phyloP scores from a whole-genome alignment of 2,113 vertebrate species.

The Notothenia rossii region DNA sequence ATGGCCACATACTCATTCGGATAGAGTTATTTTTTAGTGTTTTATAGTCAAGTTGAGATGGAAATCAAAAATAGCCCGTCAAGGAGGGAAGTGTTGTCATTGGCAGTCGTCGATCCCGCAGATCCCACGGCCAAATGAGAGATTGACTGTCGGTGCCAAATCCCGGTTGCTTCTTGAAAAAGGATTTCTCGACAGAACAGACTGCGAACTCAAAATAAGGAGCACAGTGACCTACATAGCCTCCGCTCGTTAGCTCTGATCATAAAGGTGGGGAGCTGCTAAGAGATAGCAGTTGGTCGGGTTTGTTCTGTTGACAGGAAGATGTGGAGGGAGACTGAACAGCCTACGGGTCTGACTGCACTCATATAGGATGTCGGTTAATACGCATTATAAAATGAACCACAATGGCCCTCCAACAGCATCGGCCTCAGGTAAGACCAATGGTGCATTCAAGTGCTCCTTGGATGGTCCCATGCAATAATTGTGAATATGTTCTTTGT shows the following conservation, averaged over 20 bases:
- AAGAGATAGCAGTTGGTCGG: conserved; percentile 15
- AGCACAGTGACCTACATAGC: conserved; percentile 56
- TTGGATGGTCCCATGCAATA: too few relatives aligned
- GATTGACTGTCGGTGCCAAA: conserved; percentile 69
- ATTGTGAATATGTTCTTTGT: too few relatives aligned
- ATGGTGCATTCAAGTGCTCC: too few relatives aligned
- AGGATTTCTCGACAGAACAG: conserved; percentile 66
- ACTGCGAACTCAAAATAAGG: conserved; percentile 70
- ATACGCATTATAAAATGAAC: background rate
- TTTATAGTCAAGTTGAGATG: conserved; percentile 61
- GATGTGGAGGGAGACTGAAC: background rate
- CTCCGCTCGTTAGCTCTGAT: conserved; percentile 32
- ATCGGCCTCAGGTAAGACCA: too few relatives aligned
- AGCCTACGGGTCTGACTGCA: background rate
- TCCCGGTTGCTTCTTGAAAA: conserved; percentile 63
- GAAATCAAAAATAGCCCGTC: conserved; percentile 74
- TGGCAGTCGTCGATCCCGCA: conserved; percentile 67
- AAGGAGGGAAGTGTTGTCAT: conserved; percentile 69
- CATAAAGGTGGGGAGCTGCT: background rate
- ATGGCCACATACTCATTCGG: conserved; percentile 61
- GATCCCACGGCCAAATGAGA: conserved; percentile 65
- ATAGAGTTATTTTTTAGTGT: conserved; percentile 56
- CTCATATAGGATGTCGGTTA: background rate
- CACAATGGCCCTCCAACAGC: too few relatives aligned
- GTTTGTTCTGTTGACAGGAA: background rate